phyloP scores from a whole-genome alignment of 2,797 vertebrate species.

The Thaleichthys pacificus region DNA sequence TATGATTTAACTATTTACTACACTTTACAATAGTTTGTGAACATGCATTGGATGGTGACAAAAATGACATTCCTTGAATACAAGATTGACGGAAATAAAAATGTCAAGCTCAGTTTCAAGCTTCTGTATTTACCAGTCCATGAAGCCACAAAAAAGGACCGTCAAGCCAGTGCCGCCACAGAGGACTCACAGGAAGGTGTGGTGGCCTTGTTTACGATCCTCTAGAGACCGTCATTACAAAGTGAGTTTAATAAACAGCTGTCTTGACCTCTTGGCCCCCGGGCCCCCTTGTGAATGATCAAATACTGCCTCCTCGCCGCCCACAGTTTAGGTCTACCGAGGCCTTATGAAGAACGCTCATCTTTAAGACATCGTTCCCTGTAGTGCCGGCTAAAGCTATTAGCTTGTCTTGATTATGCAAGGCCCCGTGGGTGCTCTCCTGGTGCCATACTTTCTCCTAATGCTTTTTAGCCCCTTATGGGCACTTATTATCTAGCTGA shows the following conservation, averaged over 20 bases:
- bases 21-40: too few species aligned
- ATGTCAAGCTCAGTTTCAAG: too few species aligned
- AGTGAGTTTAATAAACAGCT: constrained; percentile 69
- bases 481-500: constrained; percentile 6
- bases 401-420: constrained; percentile 45
- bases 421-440: constrained; percentile 49
- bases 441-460: background rate
- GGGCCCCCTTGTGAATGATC: constrained; percentile 52
- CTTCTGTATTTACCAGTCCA: background rate
- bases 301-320: background rate
- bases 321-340: background rate
- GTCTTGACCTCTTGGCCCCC: constrained; percentile 60
- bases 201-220: background rate
- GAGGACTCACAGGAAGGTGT: background rate
- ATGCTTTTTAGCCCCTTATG: background rate
- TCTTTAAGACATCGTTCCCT: constrained; percentile 41
- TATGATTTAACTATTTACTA: too few species aligned
- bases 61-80: too few species aligned
- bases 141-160: background rate
- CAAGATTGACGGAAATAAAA: too few species aligned
- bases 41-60: too few species aligned
- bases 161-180: background rate
- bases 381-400: constrained; percentile 49
- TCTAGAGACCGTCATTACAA: constrained; percentile 58
- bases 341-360: background rate